Evolutionary conservation across 2,797 vertebrate species (phyloP).

Genomic region (Lepilemur ruficaudatus): DNA sequence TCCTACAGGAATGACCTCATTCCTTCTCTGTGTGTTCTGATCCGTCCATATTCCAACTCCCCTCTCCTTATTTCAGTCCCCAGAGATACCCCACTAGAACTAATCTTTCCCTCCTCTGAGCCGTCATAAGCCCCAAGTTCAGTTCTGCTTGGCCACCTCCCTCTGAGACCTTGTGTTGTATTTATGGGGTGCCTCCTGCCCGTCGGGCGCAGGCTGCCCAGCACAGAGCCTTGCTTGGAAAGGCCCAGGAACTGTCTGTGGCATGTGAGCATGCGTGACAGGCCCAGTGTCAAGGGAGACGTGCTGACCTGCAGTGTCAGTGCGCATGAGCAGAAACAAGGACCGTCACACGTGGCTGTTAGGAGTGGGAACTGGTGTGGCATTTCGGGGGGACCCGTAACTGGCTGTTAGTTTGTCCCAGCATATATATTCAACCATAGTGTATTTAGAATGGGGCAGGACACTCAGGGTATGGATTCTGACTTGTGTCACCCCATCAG

Average conservation of each 20-base stretch:
- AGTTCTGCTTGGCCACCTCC: not conserved
- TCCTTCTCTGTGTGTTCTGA: not conserved
- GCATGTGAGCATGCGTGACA: not conserved
- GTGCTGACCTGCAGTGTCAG: rapidly evolving
- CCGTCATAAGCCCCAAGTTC: too few species aligned
- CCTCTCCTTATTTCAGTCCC: not conserved
- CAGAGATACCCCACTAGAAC: rapidly evolving
- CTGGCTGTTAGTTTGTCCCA: not conserved
- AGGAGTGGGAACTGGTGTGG: rapidly evolving
- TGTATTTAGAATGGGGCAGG: rapidly evolving
- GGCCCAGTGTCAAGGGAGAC: not conserved
- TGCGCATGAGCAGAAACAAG: not conserved
- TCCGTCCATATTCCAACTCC: not conserved
- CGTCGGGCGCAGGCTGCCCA: not conserved
- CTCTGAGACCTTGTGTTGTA: not conserved
- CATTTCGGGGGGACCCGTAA: rapidly evolving
- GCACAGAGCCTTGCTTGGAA: not conserved
- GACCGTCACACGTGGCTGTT: rapidly evolving
- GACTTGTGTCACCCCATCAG: not conserved
- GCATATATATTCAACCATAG: rapidly evolving
- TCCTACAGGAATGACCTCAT: not conserved
- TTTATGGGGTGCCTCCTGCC: rapidly evolving
- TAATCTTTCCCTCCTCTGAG: not conserved
- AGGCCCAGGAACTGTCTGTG: not conserved
- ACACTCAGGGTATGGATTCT: rapidly evolving